Base-by-base conservation (phyloP, 1,140 invertebrate genomes). In the Gonioctena quinquepunctata region DNA sequence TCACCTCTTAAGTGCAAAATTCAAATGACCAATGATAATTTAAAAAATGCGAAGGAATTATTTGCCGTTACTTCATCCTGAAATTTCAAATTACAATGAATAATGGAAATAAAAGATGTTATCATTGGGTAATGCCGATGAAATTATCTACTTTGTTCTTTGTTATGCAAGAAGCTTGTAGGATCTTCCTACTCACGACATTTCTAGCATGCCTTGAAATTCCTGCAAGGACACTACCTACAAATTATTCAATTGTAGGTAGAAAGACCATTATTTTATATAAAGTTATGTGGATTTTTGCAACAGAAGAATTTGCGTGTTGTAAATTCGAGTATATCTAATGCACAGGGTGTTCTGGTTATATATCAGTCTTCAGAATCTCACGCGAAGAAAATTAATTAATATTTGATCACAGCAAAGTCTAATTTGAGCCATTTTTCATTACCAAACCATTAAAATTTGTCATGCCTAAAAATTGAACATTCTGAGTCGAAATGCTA, bases 121-220 rank as follows among this genome's bases (percentile, higher is more conserved):
- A 21, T 54, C 11, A 18, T 21, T 54, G 52, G 18, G 52, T 54
- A 19, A 23, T 54, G n/a, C 33, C 22, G 19, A 19, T 54, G 19
- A 23, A 54, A 21, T 54, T 48, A 62, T 62, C 60, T 22, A 48
- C 26, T 16, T 48, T 62, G 60, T 48, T 27, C 25, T 62, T 19
- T 4, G 60, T 62, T 62, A 62, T 62, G 60, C 60, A 62, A 62
- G 26, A 62, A 19, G 16, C 16, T 60, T 25, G 21, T 60, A 60
- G 57, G 11, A 62, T 62, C 60, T 28, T 62, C 60, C 60, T 62
- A 62, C 60, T 62, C 60, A 62, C 60, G 60, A 62, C 60, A 62
- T 62, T 27, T 62, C 60, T 62, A n/a, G 28, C 33, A 33, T 62
- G 60, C 60, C 23, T 33, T 5, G 21, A 42, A 13, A 26, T 7